phyloP scores from a whole-genome alignment of 2,888 invertebrate genomes.

The Drosophila conformis region DNA sequence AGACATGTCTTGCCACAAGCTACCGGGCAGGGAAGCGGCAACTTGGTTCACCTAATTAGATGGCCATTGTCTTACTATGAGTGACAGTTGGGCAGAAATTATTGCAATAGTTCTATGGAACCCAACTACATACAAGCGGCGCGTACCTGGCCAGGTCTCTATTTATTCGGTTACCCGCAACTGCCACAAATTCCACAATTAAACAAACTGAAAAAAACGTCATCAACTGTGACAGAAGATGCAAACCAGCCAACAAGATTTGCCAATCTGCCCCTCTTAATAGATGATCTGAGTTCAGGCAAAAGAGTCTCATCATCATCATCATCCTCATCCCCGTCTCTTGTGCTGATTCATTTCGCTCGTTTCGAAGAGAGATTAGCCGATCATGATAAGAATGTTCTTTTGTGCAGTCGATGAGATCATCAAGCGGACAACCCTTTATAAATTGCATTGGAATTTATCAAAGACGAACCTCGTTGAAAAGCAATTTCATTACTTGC shows the following conservation, averaged over 20 bases:
- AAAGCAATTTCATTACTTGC: slow-evolving; percentile 55
- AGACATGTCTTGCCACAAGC: slow-evolving; percentile 42
- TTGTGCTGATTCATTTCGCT: slow-evolving; percentile 70
- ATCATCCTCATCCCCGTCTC: slow-evolving; percentile 8
- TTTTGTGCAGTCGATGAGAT: slow-evolving; percentile 70
- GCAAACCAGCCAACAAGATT: slow-evolving; percentile 35
- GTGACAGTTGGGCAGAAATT: slow-evolving; percentile 57
- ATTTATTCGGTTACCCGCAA: slow-evolving; percentile 62
- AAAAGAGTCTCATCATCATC: slow-evolving; percentile 12
- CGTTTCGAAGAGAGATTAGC: slow-evolving; percentile 49
- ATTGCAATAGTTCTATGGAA: slow-evolving; percentile 49
- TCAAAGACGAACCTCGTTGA: slow-evolving; percentile 65
- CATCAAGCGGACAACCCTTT: slow-evolving; percentile 67
- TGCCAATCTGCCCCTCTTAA: slow-evolving; percentile 51
- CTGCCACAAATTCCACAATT: slow-evolving; percentile 25
- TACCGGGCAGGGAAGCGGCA: slow-evolving; percentile 25
- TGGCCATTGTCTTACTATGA: slow-evolving; percentile 65
- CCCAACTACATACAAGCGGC: slow-evolving; percentile 11
- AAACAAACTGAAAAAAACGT: slow-evolving; percentile 47
- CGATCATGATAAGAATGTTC: slow-evolving; percentile 71
- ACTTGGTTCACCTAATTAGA: slow-evolving; percentile 65
- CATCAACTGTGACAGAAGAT: slow-evolving; percentile 55
- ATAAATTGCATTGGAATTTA: slow-evolving; percentile 60
- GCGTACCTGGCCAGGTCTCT: slow-evolving; percentile 29
- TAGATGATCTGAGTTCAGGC: slow-evolving; percentile 33